phyloP scores from a whole-genome alignment of 2,113 vertebrate species.

The Apteryx owenii region DNA sequence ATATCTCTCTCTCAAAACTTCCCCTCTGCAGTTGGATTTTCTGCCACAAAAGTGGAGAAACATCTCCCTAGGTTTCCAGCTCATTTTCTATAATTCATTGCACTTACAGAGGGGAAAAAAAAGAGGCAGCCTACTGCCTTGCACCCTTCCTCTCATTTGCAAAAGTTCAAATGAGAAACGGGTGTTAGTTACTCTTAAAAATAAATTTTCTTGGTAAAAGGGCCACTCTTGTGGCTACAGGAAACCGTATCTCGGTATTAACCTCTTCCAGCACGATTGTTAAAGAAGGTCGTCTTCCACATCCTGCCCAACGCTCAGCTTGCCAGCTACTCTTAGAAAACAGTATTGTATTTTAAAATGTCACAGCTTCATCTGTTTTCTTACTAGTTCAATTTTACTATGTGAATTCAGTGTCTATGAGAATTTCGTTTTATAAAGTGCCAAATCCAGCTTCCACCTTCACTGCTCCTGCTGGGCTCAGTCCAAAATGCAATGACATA shows the following conservation, averaged over 20 bases:
- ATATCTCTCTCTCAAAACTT: neutral
- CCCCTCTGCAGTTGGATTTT: too few relatives aligned
- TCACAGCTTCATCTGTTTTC: neutral
- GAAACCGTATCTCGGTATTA: neutral
- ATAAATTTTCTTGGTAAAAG: too few relatives aligned
- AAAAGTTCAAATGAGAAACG: accelerated
- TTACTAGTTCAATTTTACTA: neutral
- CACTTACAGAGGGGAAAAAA: accelerated
- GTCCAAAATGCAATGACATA: neutral
- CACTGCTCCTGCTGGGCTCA: neutral
- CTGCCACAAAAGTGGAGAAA: neutral
- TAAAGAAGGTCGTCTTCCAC: neutral
- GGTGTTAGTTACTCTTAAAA: neutral
- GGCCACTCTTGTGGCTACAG: neutral
- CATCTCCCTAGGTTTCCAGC: accelerated
- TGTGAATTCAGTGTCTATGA: neutral
- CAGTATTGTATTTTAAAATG: neutral
- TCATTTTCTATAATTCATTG: accelerated
- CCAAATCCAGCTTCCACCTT: neutral
- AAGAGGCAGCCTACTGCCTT: neutral
- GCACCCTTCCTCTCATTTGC: accelerated
- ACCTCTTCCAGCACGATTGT: neutral
- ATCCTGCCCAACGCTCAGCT: neutral
- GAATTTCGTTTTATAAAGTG: neutral
- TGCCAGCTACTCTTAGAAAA: neutral